Base-by-base conservation (phyloP, 2,797 vertebrate genomes). In the Pagetopsis macropterus region DNA sequence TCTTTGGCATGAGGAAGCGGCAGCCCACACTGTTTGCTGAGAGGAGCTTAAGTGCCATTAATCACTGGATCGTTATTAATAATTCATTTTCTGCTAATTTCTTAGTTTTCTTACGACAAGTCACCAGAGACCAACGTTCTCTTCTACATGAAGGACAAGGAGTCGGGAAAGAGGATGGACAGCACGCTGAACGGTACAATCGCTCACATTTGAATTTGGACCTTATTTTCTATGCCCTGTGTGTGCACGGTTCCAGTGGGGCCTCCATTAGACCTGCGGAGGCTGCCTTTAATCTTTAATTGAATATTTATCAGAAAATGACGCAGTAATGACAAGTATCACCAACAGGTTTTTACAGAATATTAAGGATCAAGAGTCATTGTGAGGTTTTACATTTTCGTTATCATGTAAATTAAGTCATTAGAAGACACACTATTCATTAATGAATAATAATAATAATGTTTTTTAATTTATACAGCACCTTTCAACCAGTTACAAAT, bases 161-260 rank as follows among this genome's bases (percentile, higher is more conserved):
- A 89, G 65, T 93, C 90, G 0, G 88, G 91, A 51, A 94, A 95
- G 88, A 96, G 96, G 87, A 96, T 99, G 72, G 98, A 99, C 95
- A 99, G 98, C 94, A 96, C 93, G n/a, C 89, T 99, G 33, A 96
- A 95, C 50, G 97, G 98, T 99, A 91, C 76, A 86, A 79, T 40
- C 61, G 15, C 65, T 37, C 62, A 63, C 75, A 81, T 82, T 65
- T 79, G 82, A 85, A 76, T 83, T 63, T 33, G 72, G 43, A 56
- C 67, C 52, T 79, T 82, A 70, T 78, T 85, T 84, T 54, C 55
- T 37, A 37, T 37, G 33, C 33, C 33, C 33, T 37, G 33, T 37
- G 33, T 37, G 33, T 37, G 8, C 33, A 37, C 33, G 77, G 77
- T 70, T 65, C 43, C 33, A 17, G 37, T 66, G 65, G 44, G 27